Evolutionary conservation across 2,113 vertebrate species (phyloP).

Genomic region (Grammomys dolichurus): DNA sequence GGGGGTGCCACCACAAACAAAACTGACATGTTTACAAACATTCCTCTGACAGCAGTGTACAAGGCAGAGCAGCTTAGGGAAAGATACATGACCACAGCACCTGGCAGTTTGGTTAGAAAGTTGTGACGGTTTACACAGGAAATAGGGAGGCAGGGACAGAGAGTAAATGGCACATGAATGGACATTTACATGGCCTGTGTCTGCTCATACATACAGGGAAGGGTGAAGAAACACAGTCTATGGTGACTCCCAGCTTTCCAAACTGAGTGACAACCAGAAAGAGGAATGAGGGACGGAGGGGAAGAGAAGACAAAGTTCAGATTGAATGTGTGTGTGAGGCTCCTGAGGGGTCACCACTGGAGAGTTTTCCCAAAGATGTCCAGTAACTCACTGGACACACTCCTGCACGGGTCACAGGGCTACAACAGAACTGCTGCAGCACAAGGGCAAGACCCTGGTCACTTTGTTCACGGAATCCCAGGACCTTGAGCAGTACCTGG

Average conservation of each 20-base stretch:
- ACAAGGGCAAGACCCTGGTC: neutral
- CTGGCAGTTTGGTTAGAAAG: neutral
- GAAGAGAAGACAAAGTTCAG: neutral
- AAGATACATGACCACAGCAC: neutral
- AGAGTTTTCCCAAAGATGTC: neutral
- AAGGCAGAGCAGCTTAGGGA: neutral
- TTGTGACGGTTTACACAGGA: neutral
- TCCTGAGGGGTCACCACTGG: neutral
- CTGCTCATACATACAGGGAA: neutral
- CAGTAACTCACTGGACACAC: neutral
- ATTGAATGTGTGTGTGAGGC: neutral
- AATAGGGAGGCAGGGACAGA: neutral
- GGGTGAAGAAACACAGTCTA: neutral
- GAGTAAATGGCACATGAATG: neutral
- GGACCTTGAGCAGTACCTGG: neutral
- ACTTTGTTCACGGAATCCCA: neutral
- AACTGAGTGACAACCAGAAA: neutral
- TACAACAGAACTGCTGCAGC: neutral
- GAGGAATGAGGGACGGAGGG: neutral
- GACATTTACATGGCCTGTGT: neutral
- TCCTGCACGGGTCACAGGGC: neutral
- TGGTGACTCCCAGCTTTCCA: neutral
- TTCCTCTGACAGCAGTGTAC: neutral
- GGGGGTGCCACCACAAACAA: neutral
- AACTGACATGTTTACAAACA: neutral